Base-by-base conservation (phyloP, 2,888 invertebrate genomes). In the Cotesia congregata region DNA sequence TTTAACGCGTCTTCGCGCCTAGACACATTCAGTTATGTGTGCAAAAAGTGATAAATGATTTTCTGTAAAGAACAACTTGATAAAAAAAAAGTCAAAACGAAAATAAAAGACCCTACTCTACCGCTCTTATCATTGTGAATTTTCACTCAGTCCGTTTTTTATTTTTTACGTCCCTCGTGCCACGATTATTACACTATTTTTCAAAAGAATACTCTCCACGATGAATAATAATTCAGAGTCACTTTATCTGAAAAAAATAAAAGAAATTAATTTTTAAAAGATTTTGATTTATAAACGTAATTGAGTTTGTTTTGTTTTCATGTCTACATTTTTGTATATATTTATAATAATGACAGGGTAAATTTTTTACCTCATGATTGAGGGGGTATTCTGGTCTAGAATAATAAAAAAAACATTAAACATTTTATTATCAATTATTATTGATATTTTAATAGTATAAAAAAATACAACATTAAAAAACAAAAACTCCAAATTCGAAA, bases 1-100 rank as follows among this genome's bases (percentile, higher is more conserved):
- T 80, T 75, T 75, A 74, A 68, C 71, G 65, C 75, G 62, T 77
- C 74, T 68, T 69, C 74, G 68, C 70, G 50, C 50, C 50, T 50
- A 50, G 50, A 50, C 7, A 50, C 9, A 50, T 61, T 65, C 40
- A 30, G 65, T 38, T 60, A 17, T 59, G 70, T 62, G 41, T 17
- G n/a, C 62, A 74, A 65, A 40, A 38, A 62, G 61, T 77, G 78
- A 80, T 69, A 72, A 75, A 78, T 78, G 75, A 80, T 78, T 65
- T 50, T 17, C 73, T 65, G 65, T 65, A 39, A 17, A 38, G 12
- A 64, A 20, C 50, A 17, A 5, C 12, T 60, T 5, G 72, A n/a
- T 6, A 68, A 39, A 65, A 69, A n/a, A 64, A 60, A 65, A 60
- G 39, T 59, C 5, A 38, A n/a, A 67, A 2, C 9, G 1, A 40